Base-by-base conservation (phyloP, 2,797 vertebrate species). In the Pogonophryne albipinna region DNA sequence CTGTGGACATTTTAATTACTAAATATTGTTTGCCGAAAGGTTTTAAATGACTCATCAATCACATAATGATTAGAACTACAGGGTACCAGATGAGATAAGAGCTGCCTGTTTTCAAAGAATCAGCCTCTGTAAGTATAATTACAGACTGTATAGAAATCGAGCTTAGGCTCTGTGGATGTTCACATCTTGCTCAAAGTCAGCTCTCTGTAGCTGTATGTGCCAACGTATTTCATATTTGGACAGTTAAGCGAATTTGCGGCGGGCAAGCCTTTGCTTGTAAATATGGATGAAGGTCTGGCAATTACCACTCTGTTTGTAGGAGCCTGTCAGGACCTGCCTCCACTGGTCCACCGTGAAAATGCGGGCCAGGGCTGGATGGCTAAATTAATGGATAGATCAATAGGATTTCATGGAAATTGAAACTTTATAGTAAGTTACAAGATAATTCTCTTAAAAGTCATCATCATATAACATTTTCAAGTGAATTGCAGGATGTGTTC, bases 201-300 rank as follows among this genome's bases (percentile, higher is more conserved):
- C 61, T 74, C 89, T 91, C 90, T 94, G 93, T 84, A 71, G 85
- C 10, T 31, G 60, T 53, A 44, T 57, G 27, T 68, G 74, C 77
- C 93, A 94, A 95, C 91, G 92, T 75, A 84, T 84, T 80, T 9
- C 23, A 87, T 95, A 97, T 96, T 93, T 95, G 94, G 95, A 93
- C 94, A 95, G 95, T 96, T 97, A 95, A 95, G 95, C 94, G 93
- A 96, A 96, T 97, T 97, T 97, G 94, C 91, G 88, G 91, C 83
- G 90, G 96, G 94, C 98, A 97, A 96, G 98, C 95, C 89, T 87
- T 90, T 95, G 94, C 98, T 94, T 92, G 97, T 88, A 92, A 78
- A 65, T 92, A 86, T 90, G 94, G 95, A 97, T 96, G 97, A 96
- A 96, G 95, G 95, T 96, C 95, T 95, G 94, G 85, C 97, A 98